These are phyloP conservation scores for Papilio glaucus DNA, from an alignment of 1,140 invertebrate species.

Conservation along the genomic window DNA sequence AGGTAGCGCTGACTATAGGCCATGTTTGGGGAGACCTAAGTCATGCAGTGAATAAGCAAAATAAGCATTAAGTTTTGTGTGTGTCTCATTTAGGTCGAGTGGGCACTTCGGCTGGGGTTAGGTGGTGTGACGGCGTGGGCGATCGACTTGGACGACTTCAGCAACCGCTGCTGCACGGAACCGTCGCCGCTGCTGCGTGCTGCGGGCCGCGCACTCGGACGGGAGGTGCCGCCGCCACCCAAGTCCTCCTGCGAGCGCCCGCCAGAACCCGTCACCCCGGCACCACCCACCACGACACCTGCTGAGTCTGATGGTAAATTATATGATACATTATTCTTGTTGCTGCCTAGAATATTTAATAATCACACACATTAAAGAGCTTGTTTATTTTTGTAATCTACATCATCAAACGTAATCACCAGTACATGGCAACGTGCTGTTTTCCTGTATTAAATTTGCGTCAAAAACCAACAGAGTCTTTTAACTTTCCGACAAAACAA, in stretches of 20 bases:
- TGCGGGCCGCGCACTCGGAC: constrained; percentile 89
- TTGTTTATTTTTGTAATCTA: no score
- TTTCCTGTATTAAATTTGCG: no score
- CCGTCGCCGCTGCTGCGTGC: constrained; percentile 89
- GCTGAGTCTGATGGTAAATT: constrained; percentile 75
- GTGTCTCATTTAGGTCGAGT: constrained; percentile 84
- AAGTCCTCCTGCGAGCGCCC: constrained; percentile 86
- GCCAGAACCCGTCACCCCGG: constrained; percentile 87
- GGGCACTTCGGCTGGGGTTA: constrained; percentile 87
- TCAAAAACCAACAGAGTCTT: no score
- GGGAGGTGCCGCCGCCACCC: constrained; percentile 84
- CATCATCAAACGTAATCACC: no score
- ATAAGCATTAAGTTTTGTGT: no score
- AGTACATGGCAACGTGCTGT: no score
- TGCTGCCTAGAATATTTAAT: no score
- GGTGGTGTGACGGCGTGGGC: constrained; percentile 95
- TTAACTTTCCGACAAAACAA: no score
- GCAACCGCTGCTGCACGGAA: constrained; percentile 91
- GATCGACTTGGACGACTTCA: constrained; percentile 95
- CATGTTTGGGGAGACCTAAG: no score
- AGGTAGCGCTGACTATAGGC: no score
- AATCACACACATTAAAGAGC: neutral
- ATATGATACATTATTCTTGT: no score
- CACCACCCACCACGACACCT: constrained; percentile 88
- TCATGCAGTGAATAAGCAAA: no score